Evolutionary conservation across 2,888 invertebrate genomes (phyloP).

Genomic region (Ennomos erosarius): DNA sequence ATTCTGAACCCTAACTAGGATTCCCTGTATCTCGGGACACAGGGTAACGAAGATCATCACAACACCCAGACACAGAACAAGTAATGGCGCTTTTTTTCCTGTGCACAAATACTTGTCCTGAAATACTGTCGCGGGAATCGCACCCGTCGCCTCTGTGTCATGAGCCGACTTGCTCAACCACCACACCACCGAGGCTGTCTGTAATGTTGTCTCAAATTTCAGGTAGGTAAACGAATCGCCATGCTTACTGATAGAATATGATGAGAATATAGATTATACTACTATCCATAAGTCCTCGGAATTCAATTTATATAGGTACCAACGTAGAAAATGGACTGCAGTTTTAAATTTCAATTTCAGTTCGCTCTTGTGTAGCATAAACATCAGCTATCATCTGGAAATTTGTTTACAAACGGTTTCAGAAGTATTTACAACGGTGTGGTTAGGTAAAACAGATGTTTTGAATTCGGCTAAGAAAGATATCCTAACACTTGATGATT

Average conservation of each 20-base stretch:
- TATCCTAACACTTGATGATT: conserved; percentile 45
- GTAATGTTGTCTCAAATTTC: conserved; percentile 9
- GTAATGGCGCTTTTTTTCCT: too few relatives aligned
- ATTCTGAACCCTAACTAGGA: too few relatives aligned
- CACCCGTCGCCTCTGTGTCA: too few relatives aligned
- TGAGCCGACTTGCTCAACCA: too few relatives aligned
- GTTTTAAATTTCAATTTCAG: conserved; percentile 35
- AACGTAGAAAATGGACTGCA: conserved; percentile 8
- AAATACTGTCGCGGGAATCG: too few relatives aligned
- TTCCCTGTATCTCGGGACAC: too few relatives aligned
- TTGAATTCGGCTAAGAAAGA: conserved; percentile 53
- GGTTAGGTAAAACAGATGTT: conserved; percentile 70
- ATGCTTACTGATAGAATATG: conserved; percentile 1
- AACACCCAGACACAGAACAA: too few relatives aligned
- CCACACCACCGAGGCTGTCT: too few relatives aligned
- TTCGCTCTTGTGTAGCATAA: conserved; percentile 58
- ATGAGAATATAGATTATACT: too few relatives aligned
- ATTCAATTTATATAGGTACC: background rate
- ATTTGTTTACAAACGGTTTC: conserved; percentile 65
- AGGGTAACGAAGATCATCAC: too few relatives aligned
- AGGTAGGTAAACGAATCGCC: conserved; percentile 14
- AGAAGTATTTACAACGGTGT: conserved; percentile 52
- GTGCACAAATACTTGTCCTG: too few relatives aligned
- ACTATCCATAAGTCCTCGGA: conserved; percentile 11
- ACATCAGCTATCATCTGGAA: conserved; percentile 67